phyloP scores from a whole-genome alignment of 2,888 invertebrate species.

The Phragmatobia fuliginosa region DNA sequence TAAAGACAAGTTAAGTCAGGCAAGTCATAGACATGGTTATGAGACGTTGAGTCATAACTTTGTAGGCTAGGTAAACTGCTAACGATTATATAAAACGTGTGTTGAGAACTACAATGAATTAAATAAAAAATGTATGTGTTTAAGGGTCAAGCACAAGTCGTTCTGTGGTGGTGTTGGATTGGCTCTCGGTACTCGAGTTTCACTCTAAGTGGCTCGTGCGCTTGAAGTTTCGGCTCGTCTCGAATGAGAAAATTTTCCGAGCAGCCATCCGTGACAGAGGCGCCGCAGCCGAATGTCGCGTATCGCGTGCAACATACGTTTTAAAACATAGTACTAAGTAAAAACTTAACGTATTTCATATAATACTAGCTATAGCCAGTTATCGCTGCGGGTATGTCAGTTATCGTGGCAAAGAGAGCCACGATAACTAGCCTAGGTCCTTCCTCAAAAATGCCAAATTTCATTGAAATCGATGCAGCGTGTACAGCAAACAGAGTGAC shows the following conservation, averaged over 20 bases:
- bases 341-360: not conserved
- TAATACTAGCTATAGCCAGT: no score
- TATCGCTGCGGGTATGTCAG: no score
- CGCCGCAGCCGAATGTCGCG: constrained; percentile 17
- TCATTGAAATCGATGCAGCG: no score
- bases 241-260: constrained; percentile 68
- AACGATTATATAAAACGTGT: not conserved
- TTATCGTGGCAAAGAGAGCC: no score
- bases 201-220: constrained; percentile 18
- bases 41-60: not conserved
- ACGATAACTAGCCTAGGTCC: no score
- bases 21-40: not conserved
- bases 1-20: not conserved
- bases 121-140: not conserved
- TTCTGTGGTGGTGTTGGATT: not conserved
- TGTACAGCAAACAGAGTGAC: no score
- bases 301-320: constrained; percentile 23
- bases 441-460: no score
- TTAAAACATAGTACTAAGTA: constrained; percentile 14
- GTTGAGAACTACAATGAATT: not conserved
- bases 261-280: constrained; percentile 68
- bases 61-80: not conserved
- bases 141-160: not conserved
- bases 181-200: constrained; percentile 3
- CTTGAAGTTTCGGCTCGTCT: constrained; percentile 20